phyloP scores from a whole-genome alignment of 2,797 vertebrate genomes.

The Otolemur crassicaudatus region DNA sequence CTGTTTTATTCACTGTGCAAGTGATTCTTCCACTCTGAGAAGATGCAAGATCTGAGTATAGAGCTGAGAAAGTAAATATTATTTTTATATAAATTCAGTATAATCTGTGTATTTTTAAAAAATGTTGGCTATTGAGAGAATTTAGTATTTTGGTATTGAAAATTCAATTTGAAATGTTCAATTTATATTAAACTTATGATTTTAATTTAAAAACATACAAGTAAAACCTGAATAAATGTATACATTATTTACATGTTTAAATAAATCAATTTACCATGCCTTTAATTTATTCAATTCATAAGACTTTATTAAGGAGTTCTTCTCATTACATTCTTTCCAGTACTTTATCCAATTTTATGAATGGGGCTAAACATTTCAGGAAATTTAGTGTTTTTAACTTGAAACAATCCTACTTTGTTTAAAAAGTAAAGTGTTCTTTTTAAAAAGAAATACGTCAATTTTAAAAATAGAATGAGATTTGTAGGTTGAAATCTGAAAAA shows the following conservation, averaged over 20 bases:
- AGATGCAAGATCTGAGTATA: neutral
- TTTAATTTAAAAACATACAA: neutral
- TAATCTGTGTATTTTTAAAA: neutral
- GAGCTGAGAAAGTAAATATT: neutral
- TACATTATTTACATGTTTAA: slow-evolving; percentile 8
- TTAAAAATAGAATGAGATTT: neutral
- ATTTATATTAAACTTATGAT: neutral
- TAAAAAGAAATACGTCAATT: neutral
- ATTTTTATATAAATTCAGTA: neutral
- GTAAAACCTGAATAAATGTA: neutral
- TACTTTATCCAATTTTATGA: neutral
- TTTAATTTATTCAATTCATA: neutral
- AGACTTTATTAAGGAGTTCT: neutral
- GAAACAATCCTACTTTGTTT: neutral
- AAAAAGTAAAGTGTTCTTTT: neutral
- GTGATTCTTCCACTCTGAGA: neutral
- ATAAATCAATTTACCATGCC: neutral
- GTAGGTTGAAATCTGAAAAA: neutral
- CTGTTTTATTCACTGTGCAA: neutral
- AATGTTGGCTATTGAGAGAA: neutral
- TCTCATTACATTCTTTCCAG: neutral
- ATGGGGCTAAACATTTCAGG: neutral
- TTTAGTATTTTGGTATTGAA: neutral
- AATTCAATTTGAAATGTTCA: neutral
- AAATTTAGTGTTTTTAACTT: neutral